A percentile compares a stretch with the other conserved stretches of the same genome.
Evolutionary conservation across 2,113 vertebrate species (phyloP).

Genomic region (Pelusios castaneus): DNA sequence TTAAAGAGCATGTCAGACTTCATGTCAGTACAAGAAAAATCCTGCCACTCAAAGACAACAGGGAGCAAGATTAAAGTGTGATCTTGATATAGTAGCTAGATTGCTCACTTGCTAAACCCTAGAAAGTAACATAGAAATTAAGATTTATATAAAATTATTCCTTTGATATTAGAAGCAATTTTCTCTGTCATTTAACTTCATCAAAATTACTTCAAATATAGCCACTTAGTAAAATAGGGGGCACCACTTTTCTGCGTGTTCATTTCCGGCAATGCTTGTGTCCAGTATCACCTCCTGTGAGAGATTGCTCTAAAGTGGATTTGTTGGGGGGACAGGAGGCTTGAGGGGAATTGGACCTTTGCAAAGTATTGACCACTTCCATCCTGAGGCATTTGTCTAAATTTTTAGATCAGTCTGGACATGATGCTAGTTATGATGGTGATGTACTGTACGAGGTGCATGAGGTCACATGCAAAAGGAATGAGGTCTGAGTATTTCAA

Average conservation of each 20-base stretch:
- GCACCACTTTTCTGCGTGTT: not conserved
- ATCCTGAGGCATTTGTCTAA: not conserved
- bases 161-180: not conserved
- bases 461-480: not conserved
- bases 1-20: not conserved
- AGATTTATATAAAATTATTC: not conserved
- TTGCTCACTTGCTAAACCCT: not conserved
- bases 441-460: not conserved
- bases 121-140: not conserved
- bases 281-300: not conserved
- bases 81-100: not conserved
- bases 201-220: not conserved
- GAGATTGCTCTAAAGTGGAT: not conserved
- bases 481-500: not conserved
- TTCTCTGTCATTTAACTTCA: not conserved
- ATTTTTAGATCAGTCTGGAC: not conserved
- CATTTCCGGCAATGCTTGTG: not conserved
- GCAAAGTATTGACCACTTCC: not conserved
- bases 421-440: not conserved
- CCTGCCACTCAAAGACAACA: not conserved
- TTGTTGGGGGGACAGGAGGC: not conserved
- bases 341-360: not conserved
- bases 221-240: not conserved
- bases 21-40: too few relatives aligned
- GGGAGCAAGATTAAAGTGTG: not conserved